Evolutionary conservation across 2,797 vertebrate genomes (phyloP).

Genomic region (Fringilla coelebs): DNA sequence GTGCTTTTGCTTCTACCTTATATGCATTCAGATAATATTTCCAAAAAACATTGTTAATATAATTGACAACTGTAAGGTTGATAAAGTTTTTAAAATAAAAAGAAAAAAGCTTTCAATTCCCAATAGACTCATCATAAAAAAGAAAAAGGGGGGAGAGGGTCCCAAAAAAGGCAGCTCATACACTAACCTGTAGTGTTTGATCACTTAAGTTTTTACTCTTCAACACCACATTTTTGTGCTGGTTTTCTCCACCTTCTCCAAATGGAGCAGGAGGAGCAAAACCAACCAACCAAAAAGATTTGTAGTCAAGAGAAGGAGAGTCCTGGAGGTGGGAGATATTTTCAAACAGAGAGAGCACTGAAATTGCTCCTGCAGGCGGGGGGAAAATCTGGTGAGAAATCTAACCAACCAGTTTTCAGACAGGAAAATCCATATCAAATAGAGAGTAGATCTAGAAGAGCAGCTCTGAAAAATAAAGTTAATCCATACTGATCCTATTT

Average conservation of each 20-base stretch:
- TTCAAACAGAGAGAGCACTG: neutral
- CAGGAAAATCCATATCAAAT: fast-evolving
- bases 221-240: neutral
- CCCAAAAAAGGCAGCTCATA: neutral
- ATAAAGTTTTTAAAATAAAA: neutral
- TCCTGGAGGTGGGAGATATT: neutral
- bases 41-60: neutral
- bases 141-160: fast-evolving
- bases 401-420: neutral
- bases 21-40: fast-evolving
- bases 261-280: fast-evolving
- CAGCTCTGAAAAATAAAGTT: neutral
- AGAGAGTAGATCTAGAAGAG: neutral
- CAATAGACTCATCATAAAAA: neutral
- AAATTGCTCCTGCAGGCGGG: neutral
- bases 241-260: neutral
- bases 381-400: neutral
- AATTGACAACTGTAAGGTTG: neutral
- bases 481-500: neutral
- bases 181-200: neutral
- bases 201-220: neutral
- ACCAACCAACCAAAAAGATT: neutral
- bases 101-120: neutral
- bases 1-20: neutral
- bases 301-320: neutral